Evolutionary conservation across 2,113 vertebrate species (phyloP).

Genomic region (Equus quagga): DNA sequence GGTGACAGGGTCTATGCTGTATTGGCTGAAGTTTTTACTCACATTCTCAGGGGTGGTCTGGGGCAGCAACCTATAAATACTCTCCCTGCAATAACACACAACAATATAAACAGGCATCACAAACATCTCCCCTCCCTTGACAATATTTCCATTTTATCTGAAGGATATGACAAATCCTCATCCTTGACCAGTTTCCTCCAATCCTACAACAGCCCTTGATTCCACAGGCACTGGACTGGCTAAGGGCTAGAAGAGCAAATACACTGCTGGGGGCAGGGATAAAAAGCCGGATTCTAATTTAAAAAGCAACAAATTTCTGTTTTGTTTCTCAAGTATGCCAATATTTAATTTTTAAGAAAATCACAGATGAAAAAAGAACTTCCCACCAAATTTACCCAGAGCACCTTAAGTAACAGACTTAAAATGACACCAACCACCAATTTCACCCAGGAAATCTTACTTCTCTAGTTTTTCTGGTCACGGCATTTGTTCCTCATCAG

Average conservation of each 20-base stretch:
- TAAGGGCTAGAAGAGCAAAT: background rate
- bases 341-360: conserved; percentile 5
- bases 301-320: background rate
- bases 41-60: conserved; percentile 99
- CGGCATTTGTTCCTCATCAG: background rate
- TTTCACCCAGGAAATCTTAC: background rate
- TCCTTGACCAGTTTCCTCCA: background rate
- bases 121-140: background rate
- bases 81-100: conserved; percentile 90
- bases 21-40: conserved; percentile 98
- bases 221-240: background rate
- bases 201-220: background rate
- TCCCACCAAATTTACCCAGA: background rate
- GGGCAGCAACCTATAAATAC: conserved; percentile 96
- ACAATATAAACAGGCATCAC: background rate
- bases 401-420: background rate
- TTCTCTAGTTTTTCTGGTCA: background rate
- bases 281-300: background rate
- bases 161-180: background rate
- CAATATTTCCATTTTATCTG: background rate
- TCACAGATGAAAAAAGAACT: background rate
- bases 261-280: background rate
- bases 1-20: conserved; percentile 96
- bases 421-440: background rate
- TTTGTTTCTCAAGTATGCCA: background rate